A percentile compares a stretch with the other conserved stretches of the same genome.
phyloP scores from a whole-genome alignment of 2,797 vertebrate species.

The Oreochromis grahami region DNA sequence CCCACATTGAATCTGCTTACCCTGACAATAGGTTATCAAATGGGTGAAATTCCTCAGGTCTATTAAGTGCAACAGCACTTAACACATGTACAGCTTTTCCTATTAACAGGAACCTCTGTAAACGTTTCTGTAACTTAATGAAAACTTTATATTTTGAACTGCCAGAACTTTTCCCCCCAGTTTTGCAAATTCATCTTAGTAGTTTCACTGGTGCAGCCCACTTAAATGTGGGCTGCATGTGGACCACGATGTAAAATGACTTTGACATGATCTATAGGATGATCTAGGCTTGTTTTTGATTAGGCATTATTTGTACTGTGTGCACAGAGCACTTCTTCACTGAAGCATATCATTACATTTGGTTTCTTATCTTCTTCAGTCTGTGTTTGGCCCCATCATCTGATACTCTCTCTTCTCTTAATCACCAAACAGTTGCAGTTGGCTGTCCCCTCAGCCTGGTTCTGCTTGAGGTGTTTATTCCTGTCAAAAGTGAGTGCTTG shows the following conservation, averaged over 20 bases:
- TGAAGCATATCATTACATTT: background rate
- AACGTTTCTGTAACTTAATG: background rate
- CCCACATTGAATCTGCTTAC: background rate
- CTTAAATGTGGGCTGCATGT: background rate
- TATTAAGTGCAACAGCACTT: background rate
- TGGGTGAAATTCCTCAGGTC: background rate
- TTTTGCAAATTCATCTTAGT: background rate
- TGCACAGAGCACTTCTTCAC: background rate
- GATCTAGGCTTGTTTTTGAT: background rate
- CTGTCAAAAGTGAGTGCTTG: background rate
- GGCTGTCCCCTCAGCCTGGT: background rate
- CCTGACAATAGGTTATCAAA: background rate
- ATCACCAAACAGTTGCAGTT: background rate
- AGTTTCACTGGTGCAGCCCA: background rate
- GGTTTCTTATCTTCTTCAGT: background rate
- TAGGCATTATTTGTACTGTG: background rate
- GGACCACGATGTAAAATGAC: background rate
- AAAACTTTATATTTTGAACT: background rate
- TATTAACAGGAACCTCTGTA: background rate
- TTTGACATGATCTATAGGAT: background rate
- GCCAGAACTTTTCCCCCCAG: background rate
- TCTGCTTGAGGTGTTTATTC: background rate
- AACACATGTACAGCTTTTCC: background rate
- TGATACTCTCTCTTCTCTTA: background rate
- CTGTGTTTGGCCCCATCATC: background rate